Evolutionary conservation across 2,113 vertebrate species (phyloP).

Genomic region (Dasypus novemcinctus): DNA sequence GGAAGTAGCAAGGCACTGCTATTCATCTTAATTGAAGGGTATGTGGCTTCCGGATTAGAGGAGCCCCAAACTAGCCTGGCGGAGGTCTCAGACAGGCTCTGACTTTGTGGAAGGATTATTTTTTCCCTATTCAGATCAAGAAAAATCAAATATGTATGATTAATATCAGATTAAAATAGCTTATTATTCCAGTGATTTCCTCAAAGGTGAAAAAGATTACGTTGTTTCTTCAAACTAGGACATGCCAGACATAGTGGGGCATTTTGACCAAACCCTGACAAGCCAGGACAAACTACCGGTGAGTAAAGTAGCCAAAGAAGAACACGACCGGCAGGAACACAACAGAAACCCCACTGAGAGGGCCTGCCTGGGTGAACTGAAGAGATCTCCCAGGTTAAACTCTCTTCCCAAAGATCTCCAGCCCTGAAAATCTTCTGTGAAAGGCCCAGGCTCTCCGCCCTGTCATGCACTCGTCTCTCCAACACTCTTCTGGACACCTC

Average conservation of each 20-base stretch:
- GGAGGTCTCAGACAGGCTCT: background rate
- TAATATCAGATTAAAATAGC: constrained; percentile 1
- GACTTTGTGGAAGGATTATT: background rate
- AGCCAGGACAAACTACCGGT: background rate
- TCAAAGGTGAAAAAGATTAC: constrained; percentile 5
- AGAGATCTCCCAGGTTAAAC: background rate
- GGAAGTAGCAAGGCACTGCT: constrained; percentile 42
- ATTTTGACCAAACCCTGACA: constrained; percentile 52
- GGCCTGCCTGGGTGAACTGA: background rate
- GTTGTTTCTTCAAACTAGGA: constrained; percentile 49
- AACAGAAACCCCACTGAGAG: background rate
- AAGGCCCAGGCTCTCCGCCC: background rate
- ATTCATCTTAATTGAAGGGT: constrained; percentile 70
- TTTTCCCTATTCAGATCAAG: background rate
- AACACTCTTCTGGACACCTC: background rate
- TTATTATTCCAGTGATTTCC: constrained; percentile 11
- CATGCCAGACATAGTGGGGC: background rate
- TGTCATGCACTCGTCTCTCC: background rate
- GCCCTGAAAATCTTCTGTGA: background rate
- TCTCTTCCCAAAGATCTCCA: background rate
- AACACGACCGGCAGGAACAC: background rate
- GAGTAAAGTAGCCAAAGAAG: background rate
- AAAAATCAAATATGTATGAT: background rate
- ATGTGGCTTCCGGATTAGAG: constrained; percentile 74
- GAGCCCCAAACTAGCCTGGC: background rate